Conservation (phyloP, 2,888 invertebrate species). For the Ochropleura plecta region DNA sequence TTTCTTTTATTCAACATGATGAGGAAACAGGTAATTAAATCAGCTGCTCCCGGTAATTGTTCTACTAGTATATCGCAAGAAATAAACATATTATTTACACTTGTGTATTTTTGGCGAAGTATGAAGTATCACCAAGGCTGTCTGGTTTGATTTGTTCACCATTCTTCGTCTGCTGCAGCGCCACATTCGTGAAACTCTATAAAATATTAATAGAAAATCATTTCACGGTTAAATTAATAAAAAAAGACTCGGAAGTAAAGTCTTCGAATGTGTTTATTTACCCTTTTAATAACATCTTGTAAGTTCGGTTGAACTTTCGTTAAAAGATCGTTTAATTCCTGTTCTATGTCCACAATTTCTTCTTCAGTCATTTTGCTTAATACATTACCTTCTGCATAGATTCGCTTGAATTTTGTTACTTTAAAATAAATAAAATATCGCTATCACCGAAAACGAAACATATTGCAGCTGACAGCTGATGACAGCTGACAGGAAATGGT, state of each 20-base stretch:
- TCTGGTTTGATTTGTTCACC: constrained; percentile 86
- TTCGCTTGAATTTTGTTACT: constrained; percentile 47
- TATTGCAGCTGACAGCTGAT: constrained; percentile 57
- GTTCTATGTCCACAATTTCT: constrained; percentile 84
- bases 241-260: not conserved
- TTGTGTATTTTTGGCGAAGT: constrained; percentile 90
- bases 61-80: not conserved
- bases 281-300: constrained; percentile 91
- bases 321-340: constrained; percentile 87
- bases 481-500: constrained; percentile 65
- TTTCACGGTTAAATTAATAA: not conserved
- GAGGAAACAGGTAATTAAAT: not conserved
- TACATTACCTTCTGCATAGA: constrained; percentile 69
- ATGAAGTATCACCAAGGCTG: constrained; percentile 88
- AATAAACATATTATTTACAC: constrained; percentile 86
- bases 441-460: constrained; percentile 63
- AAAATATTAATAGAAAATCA: constrained; percentile 55
- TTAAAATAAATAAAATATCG: constrained; percentile 35
- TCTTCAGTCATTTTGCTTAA: constrained; percentile 81
- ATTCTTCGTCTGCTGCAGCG: constrained; percentile 87
- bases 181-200: constrained; percentile 91
- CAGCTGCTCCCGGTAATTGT: not conserved
- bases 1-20: not conserved
- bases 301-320: constrained; percentile 89
- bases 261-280: constrained; percentile 75